These are phyloP conservation scores for Campoletis sonorensis DNA, from an alignment of 1,140 invertebrate genomes.

Conservation along the genomic window DNA sequence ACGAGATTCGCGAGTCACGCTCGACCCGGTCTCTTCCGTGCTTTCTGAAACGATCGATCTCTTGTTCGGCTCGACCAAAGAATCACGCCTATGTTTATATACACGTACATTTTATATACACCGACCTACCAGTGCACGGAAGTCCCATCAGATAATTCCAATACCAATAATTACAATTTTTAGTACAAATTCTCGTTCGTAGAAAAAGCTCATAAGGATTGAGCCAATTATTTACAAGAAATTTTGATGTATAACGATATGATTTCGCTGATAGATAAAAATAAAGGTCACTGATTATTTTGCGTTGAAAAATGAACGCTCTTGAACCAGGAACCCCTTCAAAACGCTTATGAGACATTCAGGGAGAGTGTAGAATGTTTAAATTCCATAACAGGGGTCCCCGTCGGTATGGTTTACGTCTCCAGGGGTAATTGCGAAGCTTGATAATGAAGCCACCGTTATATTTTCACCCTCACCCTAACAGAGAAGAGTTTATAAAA, in stretches of 20 bases:
- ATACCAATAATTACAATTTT: slow-evolving; percentile 21
- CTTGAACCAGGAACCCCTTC: background rate
- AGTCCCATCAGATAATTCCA: background rate
- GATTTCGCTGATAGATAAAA: too few relatives aligned
- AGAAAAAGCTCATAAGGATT: too few relatives aligned
- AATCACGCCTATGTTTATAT: background rate
- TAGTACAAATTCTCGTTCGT: background rate
- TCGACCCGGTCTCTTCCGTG: slow-evolving; percentile 37
- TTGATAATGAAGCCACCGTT: slow-evolving; percentile 62
- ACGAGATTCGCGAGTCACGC: slow-evolving; percentile 49
- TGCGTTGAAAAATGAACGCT: too few relatives aligned
- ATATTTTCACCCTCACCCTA: slow-evolving; percentile 31
- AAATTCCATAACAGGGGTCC: background rate
- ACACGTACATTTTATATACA: background rate
- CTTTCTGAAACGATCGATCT: slow-evolving; percentile 48
- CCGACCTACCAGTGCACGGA: too few relatives aligned
- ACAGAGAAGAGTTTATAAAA: slow-evolving; percentile 7
- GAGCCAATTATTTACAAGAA: too few relatives aligned
- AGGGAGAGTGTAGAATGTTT: background rate
- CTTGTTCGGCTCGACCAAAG: slow-evolving; percentile 18
- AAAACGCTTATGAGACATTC: background rate
- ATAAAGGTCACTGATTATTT: too few relatives aligned
- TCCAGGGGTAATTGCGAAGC: slow-evolving; percentile 61
- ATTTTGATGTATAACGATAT: too few relatives aligned
- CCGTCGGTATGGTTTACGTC: slow-evolving; percentile 41